These are phyloP conservation scores for Siniperca scherzeri DNA, from an alignment of 2,797 vertebrate species.

Conservation along the genomic window DNA sequence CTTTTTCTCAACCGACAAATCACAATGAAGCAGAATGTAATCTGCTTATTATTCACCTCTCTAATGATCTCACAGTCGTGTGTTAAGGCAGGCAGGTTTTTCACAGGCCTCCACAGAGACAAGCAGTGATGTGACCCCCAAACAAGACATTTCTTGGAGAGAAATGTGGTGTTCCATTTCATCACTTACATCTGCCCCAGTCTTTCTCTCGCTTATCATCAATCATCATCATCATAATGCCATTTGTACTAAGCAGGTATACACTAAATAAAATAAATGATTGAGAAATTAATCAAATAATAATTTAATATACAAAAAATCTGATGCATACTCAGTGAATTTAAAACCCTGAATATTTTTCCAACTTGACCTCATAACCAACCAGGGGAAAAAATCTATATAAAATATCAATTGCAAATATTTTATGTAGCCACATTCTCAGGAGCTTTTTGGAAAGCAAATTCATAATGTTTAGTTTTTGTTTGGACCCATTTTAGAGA, in stretches of 20 bases:
- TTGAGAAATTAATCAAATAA: neutral
- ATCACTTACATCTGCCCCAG: slow-evolving; percentile 14
- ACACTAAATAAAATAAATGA: neutral
- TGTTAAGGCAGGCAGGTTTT: slow-evolving; percentile 14
- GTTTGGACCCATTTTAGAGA: neutral
- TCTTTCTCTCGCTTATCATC: slow-evolving; percentile 13
- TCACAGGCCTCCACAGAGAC: slow-evolving; percentile 17
- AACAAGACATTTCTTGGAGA: neutral
- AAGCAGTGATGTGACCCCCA: neutral
- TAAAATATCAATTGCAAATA: neutral
- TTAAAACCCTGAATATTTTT: neutral
- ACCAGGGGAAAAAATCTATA: neutral
- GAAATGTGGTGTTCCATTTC: slow-evolving; percentile 43
- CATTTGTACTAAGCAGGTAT: neutral
- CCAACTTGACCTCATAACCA: neutral
- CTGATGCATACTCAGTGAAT: neutral
- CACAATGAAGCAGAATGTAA: slow-evolving; percentile 4
- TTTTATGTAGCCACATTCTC: neutral
- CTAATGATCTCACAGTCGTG: neutral
- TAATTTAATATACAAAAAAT: neutral
- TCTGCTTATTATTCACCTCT: neutral
- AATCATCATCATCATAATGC: slow-evolving; percentile 12
- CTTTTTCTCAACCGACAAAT: neutral
- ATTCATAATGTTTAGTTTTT: neutral
- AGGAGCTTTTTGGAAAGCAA: neutral